These are phyloP conservation scores for Microcaecilia unicolor DNA, from an alignment of 2,797 vertebrate genomes.

Conservation along the genomic window DNA sequence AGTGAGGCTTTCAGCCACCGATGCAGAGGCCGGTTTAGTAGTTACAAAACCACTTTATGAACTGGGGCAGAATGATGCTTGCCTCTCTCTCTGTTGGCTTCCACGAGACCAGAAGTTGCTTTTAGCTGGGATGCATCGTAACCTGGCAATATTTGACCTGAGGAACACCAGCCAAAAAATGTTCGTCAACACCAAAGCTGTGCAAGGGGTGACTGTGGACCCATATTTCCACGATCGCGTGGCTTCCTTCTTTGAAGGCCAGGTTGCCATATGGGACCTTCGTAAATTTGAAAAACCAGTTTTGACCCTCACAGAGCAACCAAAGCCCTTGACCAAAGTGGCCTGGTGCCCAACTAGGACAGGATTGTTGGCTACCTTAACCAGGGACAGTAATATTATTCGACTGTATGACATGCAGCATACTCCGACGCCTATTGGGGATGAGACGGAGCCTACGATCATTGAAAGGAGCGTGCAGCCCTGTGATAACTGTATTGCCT, in stretches of 20 bases:
- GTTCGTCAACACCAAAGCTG: slow-evolving; percentile 96
- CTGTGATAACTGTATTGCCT: slow-evolving; percentile 83
- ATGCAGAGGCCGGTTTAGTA: slow-evolving; percentile 71
- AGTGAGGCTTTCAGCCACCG: slow-evolving; percentile 76
- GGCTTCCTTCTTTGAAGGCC: slow-evolving; percentile 95
- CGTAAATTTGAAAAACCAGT: slow-evolving; percentile 97
- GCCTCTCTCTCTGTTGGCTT: slow-evolving; percentile 93
- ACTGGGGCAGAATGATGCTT: slow-evolving; percentile 91
- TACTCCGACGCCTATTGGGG: slow-evolving; percentile 86
- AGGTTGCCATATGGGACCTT: slow-evolving; percentile 97
- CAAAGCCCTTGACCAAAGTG: slow-evolving; percentile 91
- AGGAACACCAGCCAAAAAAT: slow-evolving; percentile 96
- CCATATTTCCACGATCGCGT: slow-evolving; percentile 89
- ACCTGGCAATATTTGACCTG: slow-evolving; percentile 92
- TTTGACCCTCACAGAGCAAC: slow-evolving; percentile 87
- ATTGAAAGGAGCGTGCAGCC: slow-evolving; percentile 96
- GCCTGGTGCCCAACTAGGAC: slow-evolving; percentile 95
- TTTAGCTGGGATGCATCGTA: slow-evolving; percentile 93
- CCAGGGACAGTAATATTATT: slow-evolving; percentile 90
- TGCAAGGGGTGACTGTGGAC: slow-evolving; percentile 92
- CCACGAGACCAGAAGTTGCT: slow-evolving; percentile 90
- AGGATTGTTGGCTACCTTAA: slow-evolving; percentile 86
- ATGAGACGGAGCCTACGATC: slow-evolving; percentile 95
- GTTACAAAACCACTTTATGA: slow-evolving; percentile 93
- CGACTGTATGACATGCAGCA: slow-evolving; percentile 97